phyloP scores from a whole-genome alignment of 2,797 vertebrate species.

The Enteromius thamalakanensis region DNA sequence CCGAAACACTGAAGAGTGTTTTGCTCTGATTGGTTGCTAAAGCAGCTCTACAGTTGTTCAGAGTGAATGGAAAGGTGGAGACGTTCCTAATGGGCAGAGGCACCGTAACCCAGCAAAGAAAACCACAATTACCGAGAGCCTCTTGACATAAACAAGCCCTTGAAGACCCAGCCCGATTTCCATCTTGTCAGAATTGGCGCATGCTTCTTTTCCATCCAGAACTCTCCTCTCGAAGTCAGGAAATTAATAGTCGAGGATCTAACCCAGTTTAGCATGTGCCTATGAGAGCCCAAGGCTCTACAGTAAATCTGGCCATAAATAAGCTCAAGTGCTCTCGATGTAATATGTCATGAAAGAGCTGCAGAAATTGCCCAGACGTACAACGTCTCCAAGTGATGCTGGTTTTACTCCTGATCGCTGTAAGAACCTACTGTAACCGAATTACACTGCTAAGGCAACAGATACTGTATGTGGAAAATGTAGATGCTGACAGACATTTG shows the following conservation, averaged over 20 bases:
- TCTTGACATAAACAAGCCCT: slow-evolving; percentile 65
- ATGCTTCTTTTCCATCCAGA: slow-evolving; percentile 72
- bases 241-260: slow-evolving; percentile 65
- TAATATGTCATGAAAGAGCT: not conserved
- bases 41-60: not conserved
- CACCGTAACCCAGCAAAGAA: slow-evolving; percentile 64
- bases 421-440: not conserved
- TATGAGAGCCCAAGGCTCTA: not conserved
- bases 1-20: not conserved
- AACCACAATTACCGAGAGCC: slow-evolving; percentile 67
- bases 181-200: slow-evolving; percentile 63
- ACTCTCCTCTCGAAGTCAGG: slow-evolving; percentile 71
- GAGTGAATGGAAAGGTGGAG: not conserved
- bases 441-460: not conserved
- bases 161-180: slow-evolving; percentile 71
- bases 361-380: not conserved
- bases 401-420: not conserved
- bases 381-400: not conserved
- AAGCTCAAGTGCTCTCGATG: not conserved
- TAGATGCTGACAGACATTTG: not conserved
- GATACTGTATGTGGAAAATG: not conserved
- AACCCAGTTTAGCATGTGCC: slow-evolving; percentile 66
- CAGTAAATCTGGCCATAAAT: slow-evolving; percentile 15
- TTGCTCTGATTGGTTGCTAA: not conserved
- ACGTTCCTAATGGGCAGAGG: slow-evolving; percentile 3